Base-by-base conservation (phyloP, 2,888 invertebrate species). In the Zygothrica quintamaculata region DNA sequence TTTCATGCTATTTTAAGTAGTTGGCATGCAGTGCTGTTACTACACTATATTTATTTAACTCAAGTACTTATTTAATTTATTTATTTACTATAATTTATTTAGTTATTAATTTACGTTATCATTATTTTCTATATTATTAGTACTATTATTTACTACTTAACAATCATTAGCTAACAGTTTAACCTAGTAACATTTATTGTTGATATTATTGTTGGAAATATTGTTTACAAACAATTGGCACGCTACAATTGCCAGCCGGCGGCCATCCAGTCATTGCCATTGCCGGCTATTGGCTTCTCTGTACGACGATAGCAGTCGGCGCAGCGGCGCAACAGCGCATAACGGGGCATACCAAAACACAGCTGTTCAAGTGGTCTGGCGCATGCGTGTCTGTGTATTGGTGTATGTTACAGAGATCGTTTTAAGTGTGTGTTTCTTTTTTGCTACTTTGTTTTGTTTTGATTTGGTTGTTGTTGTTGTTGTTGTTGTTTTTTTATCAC, bases 221-320 rank as follows among this genome's bases (percentile, higher is more conserved):
- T 55, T 58, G 56, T 64, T 69, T 71, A 65, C 48, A 64, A 70
- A 67, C 52, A 57, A n/a, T 39, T 42, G 12, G 34, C 40, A 39
- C 26, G 18, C 50, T 34, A 47, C 26, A 22, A 22, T 25, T 31
- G 4, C 16, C 18, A 26, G 26, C 26, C 29, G 46, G 34, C 16
- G 56, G 39, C 57, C 65, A 60, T 56, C 50, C 25, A 57, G 34
- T 75, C 72, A 80, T 57, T 80, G 80, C 65, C 73, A 73, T 69
- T 72, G 51, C 66, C 69, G 74, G 64, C 46, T 60, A 43, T 64
- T 74, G 61, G 48, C 61, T 37, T 50, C n/a, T 22, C 31, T 13
- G 16, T 34, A n/a, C 11, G 29, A 26, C 22, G 47, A 52, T n/a
- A 42, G 51, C 26, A 9, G 9, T 36, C 34, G 47, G 48, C 48